phyloP scores from a whole-genome alignment of 2,888 invertebrate species.

The Lydus trimaculatus region DNA sequence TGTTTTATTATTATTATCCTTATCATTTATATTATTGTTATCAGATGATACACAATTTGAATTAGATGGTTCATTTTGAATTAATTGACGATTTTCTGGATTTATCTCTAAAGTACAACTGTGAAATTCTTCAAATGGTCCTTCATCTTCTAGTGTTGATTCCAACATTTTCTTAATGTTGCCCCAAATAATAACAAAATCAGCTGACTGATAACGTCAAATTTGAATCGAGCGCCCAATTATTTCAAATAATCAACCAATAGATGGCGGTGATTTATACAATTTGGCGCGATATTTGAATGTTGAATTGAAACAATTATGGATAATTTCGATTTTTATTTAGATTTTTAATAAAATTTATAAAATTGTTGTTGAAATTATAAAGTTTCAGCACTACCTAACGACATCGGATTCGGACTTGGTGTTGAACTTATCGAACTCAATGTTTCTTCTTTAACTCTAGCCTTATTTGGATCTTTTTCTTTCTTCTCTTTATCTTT shows the following conservation, averaged over 20 bases:
- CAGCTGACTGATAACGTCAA: background rate
- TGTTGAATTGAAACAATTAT: too few relatives aligned
- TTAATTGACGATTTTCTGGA: conserved; percentile 37
- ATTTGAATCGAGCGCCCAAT: background rate
- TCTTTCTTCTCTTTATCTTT: conserved; percentile 65
- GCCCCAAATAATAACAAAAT: background rate
- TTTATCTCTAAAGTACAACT: conserved; percentile 62
- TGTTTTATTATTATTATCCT: conserved; percentile 44
- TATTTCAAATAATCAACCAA: background rate
- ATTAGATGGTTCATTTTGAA: conserved; percentile 30
- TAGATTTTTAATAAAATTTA: background rate
- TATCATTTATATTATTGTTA: conserved; percentile 41
- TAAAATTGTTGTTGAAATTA: conserved; percentile 24
- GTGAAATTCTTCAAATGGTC: conserved; percentile 64
- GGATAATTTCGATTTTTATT: too few relatives aligned
- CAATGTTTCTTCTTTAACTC: conserved; percentile 76
- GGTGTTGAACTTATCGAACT: conserved; percentile 80
- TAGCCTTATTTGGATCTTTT: conserved; percentile 65
- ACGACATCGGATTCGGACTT: conserved; percentile 66
- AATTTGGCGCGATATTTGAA: background rate
- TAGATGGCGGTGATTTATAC: background rate
- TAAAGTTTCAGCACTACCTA: conserved; percentile 42
- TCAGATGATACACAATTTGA: conserved; percentile 31
- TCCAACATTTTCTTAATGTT: conserved; percentile 40
- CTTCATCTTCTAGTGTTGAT: conserved; percentile 62